phyloP scores from a whole-genome alignment of 2,797 vertebrate species.

The Echiichthys vipera region DNA sequence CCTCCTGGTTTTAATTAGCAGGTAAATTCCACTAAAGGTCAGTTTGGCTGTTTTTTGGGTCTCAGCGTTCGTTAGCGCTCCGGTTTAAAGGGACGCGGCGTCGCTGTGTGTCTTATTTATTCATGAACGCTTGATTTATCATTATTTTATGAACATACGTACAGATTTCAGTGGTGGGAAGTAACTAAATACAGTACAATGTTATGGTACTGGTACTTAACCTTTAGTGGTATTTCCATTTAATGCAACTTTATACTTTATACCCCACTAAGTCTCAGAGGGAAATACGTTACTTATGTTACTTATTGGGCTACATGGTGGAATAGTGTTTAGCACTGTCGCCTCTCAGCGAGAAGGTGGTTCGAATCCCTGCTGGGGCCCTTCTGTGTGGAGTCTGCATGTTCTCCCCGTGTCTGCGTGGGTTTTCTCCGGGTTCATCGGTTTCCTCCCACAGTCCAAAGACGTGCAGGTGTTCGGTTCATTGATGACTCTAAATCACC shows the following conservation, averaged over 20 bases:
- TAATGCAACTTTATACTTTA: not conserved
- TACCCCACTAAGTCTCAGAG: not conserved
- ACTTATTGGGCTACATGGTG: too few species aligned
- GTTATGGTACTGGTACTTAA: not conserved
- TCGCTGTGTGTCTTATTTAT: not conserved
- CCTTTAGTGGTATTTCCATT: not conserved
- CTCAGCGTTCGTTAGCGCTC: constrained; percentile 31
- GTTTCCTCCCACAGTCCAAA: too few species aligned
- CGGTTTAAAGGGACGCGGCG: constrained; percentile 3
- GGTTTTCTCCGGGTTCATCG: too few species aligned
- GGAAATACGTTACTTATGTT: not conserved
- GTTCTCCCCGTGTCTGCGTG: too few species aligned
- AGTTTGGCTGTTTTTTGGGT: constrained; percentile 41
- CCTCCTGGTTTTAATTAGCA: constrained; percentile 44
- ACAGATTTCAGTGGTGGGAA: not conserved
- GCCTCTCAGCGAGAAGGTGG: too few species aligned
- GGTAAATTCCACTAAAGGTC: constrained; percentile 63
- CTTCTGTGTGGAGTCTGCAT: too few species aligned
- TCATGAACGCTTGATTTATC: not conserved
- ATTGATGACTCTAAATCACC: too few species aligned
- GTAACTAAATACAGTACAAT: not conserved
- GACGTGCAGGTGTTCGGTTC: too few species aligned
- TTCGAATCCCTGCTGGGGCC: too few species aligned
- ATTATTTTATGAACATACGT: not conserved
- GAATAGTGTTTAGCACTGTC: too few species aligned